phyloP scores from a whole-genome alignment of 2,888 invertebrate genomes.

The Lithophane semibrunnea region DNA sequence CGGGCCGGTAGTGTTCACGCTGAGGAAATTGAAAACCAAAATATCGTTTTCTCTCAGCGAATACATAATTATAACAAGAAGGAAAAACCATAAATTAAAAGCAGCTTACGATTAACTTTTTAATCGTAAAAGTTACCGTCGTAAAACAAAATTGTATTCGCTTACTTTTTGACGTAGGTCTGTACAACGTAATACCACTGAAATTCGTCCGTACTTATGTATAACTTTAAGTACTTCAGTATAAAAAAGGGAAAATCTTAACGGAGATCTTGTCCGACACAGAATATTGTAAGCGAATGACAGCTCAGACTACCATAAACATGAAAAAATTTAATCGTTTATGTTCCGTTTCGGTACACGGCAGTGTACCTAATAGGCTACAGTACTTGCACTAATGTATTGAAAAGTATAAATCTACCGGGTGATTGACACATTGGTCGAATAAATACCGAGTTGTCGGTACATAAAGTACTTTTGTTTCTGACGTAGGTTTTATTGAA shows the following conservation, averaged over 20 bases:
- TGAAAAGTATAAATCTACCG: conserved; percentile 33
- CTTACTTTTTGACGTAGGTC: conserved; percentile 9
- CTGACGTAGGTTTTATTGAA: conserved; percentile 13
- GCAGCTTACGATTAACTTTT: conserved; percentile 26
- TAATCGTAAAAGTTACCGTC: conserved; percentile 30
- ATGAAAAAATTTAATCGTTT: conserved; percentile 37
- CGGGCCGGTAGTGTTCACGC: not conserved
- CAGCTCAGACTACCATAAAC: conserved; percentile 19
- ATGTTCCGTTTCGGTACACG: conserved; percentile 25
- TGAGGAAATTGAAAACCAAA: conserved; percentile 25
- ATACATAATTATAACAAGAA: conserved; percentile 6
- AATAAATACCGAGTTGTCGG: conserved; percentile 44
- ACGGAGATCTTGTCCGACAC: conserved; percentile 3
- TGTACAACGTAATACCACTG: not conserved
- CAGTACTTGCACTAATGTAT: conserved; percentile 1
- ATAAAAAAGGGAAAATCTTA: conserved; percentile 29
- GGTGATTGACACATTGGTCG: conserved; percentile 52
- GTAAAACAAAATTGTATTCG: conserved; percentile 12
- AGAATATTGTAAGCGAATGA: conserved; percentile 12
- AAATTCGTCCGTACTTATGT: not conserved
- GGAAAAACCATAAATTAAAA: conserved; percentile 27
- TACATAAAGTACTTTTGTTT: conserved; percentile 26
- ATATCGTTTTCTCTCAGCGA: conserved; percentile 3
- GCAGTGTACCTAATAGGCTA: conserved; percentile 11
- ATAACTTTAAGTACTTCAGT: conserved; percentile 12